Evolutionary conservation across 2,113 vertebrate species (phyloP), one percentile per base, ranked within the genome.

Genomic region (Mellivora capensis): DNA sequence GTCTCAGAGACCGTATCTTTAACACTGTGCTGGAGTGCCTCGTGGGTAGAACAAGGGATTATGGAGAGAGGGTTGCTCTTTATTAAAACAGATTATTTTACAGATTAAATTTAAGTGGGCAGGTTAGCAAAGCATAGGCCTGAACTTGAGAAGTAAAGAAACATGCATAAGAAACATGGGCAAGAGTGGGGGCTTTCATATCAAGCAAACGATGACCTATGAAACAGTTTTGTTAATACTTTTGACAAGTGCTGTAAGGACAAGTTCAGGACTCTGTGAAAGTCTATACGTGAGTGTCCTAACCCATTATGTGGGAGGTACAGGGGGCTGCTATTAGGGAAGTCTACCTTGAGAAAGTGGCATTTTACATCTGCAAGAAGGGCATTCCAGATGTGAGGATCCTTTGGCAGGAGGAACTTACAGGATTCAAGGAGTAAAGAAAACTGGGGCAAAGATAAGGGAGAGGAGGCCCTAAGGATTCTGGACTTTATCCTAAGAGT

Each of bases 401-500:
- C 13, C 23, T 93, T 59, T 49, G 52, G 62, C 29, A 88, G 18
- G 18, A 67, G 34, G 31, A 86, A 57, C 11, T 67, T 91, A 15
- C 10, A 34, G 27, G 31, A 83, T 47, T 91, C 3, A 47, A 81
- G 77, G 87, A 84, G 23, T 62, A 91, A 97, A 89, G 39, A 83
- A 93, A 87, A 83, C 34, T 77, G 67, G 86, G 72, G 15, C 42
- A 81, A 94, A 79, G 72, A 62, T 77, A 85, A 72, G 20, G 13
- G 52, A 21, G 6, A 54, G 74, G 59, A 67, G 9, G 29, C 27
- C 6, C 61, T 42, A 74, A 86, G 37, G 37, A 61, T 52, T 93
- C 59, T 93, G 64, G 42, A 77, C n/a, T 88, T 87, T 92, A 88
- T 95, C 64, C 21, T 79, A 93, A 95, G 59, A 88, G 44, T 74